Base-by-base conservation (phyloP, 2,888 invertebrate genomes). In the Caenorhabditis drosophilae region DNA sequence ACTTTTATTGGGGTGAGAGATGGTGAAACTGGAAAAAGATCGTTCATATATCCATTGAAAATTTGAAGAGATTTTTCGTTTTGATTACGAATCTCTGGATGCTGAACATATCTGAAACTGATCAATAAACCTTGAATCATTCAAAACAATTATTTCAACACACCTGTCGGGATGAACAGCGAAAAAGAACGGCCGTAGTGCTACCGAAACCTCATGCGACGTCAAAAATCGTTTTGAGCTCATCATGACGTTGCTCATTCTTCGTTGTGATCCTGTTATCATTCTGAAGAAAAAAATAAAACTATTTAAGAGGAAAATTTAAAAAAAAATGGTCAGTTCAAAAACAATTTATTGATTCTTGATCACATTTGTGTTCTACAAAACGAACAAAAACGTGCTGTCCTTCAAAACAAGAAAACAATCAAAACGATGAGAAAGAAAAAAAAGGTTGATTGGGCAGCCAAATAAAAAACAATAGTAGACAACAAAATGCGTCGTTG, bases 131-230 rank as follows among this genome's bases (percentile, higher is more conserved):
- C 26, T 26, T 35, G 4, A 1, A 7, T 4, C 20, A n/a, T n/a
- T n/a, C 20, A 35, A 45, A 44, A 42, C 31, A 42, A n/a, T n/a
- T n/a, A n/a, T n/a, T n/a, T n/a, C n/a, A 25, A 42, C 52, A 40
- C 7, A 61, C 67, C 85, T 74, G 68, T 86, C 86, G 15, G 86
- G 86, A 80, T 86, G 86, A 15, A 86, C 86, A 46, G 81, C 81
- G 60, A 86, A 85, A 70, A 84, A 84, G 69, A 86, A 86, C 9
- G 86, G 86, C 20, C 85, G 73, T 16, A 86, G 78, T 2, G 86
- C 86, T 34, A 83, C 79, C 12, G 67, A 58, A 41, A 61, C 60
- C 23, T 67, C 67, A 40, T 53, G 63, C 12, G 48, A 51, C 36
- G 59, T 59, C 18, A 63, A 38, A 16, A 20, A 54, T n/a, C 68